Percentiles rank a stretch among this genome's conserved stretches.
Conservation (phyloP, 1,140 invertebrate species). For the Cydia fagiglandana region DNA sequence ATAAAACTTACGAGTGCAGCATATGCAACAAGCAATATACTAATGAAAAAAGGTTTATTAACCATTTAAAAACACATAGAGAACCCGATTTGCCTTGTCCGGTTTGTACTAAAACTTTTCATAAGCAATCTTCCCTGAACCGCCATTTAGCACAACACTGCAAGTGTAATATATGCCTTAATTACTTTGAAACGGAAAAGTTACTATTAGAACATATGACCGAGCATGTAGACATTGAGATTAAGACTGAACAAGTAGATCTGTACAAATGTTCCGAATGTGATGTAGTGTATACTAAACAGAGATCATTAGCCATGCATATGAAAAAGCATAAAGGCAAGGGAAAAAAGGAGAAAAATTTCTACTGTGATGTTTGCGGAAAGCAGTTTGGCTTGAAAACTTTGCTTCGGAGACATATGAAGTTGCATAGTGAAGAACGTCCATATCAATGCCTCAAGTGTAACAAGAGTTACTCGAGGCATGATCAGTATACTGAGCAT, state of each 20-base stretch:
- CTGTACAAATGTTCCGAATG: slow-evolving; percentile 62
- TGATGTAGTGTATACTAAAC: slow-evolving; percentile 53
- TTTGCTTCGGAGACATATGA: slow-evolving; percentile 66
- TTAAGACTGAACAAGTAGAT: slow-evolving; percentile 39
- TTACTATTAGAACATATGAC: slow-evolving; percentile 49
- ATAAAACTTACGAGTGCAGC: slow-evolving; percentile 39
- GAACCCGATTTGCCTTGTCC: slow-evolving; percentile 43
- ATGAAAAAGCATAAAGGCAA: slow-evolving; percentile 52
- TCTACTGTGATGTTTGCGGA: slow-evolving; percentile 61
- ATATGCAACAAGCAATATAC: slow-evolving; percentile 49
- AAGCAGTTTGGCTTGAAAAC: slow-evolving; percentile 66
- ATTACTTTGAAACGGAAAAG: slow-evolving; percentile 44
- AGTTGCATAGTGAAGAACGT: slow-evolving; percentile 58
- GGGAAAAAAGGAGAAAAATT: slow-evolving; percentile 45
- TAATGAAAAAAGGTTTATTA: slow-evolving; percentile 49
- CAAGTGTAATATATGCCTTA: slow-evolving; percentile 44
- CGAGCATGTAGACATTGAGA: slow-evolving; percentile 40
- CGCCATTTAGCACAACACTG: slow-evolving; percentile 57
- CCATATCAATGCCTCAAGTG: slow-evolving; percentile 71
- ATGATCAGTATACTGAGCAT: slow-evolving; percentile 80
- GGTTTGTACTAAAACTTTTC: slow-evolving; percentile 58
- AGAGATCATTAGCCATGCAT: slow-evolving; percentile 55
- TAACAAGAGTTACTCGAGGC: slow-evolving; percentile 78
- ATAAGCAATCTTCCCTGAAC: slow-evolving; percentile 49
- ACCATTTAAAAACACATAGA: slow-evolving; percentile 51